Evolutionary conservation across 2,113 vertebrate species (phyloP).

Genomic region (Sylvietta virens): DNA sequence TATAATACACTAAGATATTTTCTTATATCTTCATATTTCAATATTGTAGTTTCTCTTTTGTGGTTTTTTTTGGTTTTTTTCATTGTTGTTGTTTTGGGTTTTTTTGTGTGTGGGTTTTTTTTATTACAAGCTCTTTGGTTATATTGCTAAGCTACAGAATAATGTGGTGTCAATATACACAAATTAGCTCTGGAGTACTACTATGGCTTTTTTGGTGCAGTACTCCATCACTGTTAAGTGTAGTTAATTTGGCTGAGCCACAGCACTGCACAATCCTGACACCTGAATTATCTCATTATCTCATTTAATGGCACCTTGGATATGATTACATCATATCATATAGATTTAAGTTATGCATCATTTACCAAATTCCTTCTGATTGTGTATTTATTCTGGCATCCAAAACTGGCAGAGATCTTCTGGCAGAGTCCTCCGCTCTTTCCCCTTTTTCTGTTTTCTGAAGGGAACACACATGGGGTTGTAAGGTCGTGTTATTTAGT

Average conservation of each 20-base stretch:
- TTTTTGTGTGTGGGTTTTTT: background rate
- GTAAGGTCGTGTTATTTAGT: background rate
- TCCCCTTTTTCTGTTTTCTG: background rate
- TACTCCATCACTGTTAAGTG: background rate
- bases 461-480: background rate
- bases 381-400: background rate
- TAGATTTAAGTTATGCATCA: background rate
- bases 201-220: background rate
- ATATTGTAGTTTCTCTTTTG: background rate
- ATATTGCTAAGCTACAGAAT: background rate
- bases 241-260: background rate
- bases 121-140: background rate
- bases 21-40: background rate
- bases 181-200: background rate
- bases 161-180: background rate
- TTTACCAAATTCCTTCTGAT: background rate
- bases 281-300: background rate
- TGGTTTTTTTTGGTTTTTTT: background rate
- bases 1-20: background rate
- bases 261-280: background rate
- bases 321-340: rapidly evolving
- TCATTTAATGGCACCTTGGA: background rate
- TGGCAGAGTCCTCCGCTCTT: background rate
- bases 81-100: too few species aligned
- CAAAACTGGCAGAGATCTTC: background rate